Evolutionary conservation across 2,888 invertebrate genomes (phyloP).

Genomic region (Mycalesis mineus): DNA sequence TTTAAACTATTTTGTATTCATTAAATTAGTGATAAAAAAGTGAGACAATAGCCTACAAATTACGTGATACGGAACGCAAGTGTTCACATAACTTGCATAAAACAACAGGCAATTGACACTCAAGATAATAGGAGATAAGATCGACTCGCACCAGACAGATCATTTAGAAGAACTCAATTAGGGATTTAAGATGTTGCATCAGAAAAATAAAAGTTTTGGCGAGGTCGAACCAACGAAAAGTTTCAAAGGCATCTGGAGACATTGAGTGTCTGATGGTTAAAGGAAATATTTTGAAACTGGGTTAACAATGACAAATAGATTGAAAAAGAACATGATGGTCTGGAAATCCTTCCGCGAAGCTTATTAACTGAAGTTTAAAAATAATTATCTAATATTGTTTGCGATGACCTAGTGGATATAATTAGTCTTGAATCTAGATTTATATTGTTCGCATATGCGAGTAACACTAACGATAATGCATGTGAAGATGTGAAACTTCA

Average conservation of each 20-base stretch:
- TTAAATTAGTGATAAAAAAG: not conserved
- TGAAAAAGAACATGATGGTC: conserved; percentile 5
- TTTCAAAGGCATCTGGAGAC: conserved; percentile 15
- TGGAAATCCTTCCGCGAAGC: not conserved
- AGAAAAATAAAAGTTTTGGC: conserved; percentile 41
- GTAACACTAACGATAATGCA: no score
- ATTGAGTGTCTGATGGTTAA: conserved; percentile 19
- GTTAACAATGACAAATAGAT: conserved; percentile 21
- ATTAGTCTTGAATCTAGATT: no score
- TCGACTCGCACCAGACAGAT: not conserved
- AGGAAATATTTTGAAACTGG: conserved; percentile 16
- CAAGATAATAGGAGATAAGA: conserved; percentile 2
- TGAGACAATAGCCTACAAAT: not conserved
- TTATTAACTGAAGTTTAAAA: not conserved
- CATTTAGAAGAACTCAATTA: conserved; percentile 3
- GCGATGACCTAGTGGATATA: no score
- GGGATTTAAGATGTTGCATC: not conserved
- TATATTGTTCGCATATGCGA: no score
- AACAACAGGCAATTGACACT: conserved; percentile 13
- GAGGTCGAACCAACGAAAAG: conserved; percentile 32
- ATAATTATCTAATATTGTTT: no score
- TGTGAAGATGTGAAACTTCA: no score
- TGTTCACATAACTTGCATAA: not conserved
- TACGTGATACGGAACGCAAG: not conserved
- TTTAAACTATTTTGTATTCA: no score